These are phyloP conservation scores for Eumaeus atala DNA, from an alignment of 1,140 invertebrate species.

Conservation along the genomic window DNA sequence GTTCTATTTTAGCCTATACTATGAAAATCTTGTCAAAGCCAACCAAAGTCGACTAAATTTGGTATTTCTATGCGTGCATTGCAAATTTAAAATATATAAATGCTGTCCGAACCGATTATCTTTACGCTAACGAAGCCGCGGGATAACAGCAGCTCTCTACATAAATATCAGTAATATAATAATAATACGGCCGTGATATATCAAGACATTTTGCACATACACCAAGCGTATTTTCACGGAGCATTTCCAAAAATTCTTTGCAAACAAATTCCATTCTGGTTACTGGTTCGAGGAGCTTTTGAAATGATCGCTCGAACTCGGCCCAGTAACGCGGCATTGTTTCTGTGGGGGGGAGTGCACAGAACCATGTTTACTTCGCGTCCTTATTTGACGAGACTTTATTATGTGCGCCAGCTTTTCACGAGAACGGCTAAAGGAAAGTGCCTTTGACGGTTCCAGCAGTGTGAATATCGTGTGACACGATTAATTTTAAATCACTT, in stretches of 20 bases:
- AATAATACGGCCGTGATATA: no score
- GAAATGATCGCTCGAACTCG: slow-evolving; percentile 21
- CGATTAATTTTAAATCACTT: slow-evolving; percentile 29
- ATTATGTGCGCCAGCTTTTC: slow-evolving; percentile 23
- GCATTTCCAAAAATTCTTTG: slow-evolving; percentile 14
- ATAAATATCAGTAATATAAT: no score
- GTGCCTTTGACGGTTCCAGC: slow-evolving; percentile 13
- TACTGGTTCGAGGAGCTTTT: slow-evolving; percentile 8
- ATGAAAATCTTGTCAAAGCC: no score
- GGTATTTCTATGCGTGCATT: no score
- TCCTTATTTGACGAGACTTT: slow-evolving; percentile 23
- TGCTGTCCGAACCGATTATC: no score
- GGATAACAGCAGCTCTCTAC: no score
- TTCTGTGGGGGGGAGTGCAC: background rate
- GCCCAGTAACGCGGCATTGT: slow-evolving; percentile 18
- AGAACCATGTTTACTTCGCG: slow-evolving; percentile 1
- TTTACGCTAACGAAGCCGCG: no score
- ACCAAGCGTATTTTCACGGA: background rate
- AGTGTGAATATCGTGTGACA: slow-evolving; percentile 11
- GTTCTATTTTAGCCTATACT: no score
- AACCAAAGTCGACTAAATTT: no score
- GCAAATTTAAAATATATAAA: no score
- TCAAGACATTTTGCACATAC: no score
- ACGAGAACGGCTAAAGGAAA: slow-evolving; percentile 7
- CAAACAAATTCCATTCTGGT: slow-evolving; percentile 18